Conservation (phyloP, 2,797 vertebrate species). For the Tamandua tetradactyla region DNA sequence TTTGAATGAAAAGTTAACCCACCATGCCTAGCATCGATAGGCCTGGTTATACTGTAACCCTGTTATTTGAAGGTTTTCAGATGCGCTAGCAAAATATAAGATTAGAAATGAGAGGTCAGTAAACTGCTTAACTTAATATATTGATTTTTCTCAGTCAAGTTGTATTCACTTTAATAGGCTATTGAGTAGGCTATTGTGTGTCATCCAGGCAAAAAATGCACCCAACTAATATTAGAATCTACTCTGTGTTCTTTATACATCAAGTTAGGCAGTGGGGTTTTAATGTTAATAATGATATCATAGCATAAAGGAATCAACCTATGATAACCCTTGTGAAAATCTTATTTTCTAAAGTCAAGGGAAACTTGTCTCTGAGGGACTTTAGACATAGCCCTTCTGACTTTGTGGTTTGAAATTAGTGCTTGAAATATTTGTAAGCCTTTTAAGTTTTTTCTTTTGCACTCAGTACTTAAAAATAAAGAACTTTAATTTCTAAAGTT, state of each 20-base stretch:
- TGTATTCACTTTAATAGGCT: slow-evolving; percentile 11
- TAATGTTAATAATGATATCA: not conserved
- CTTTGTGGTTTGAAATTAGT: slow-evolving; percentile 19
- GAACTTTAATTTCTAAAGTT: slow-evolving; percentile 39
- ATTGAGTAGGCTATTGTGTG: not conserved
- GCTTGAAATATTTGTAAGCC: not conserved
- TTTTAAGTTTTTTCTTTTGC: slow-evolving; percentile 35
- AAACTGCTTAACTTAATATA: not conserved
- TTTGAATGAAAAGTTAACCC: not conserved
- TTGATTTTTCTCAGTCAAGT: slow-evolving; percentile 1
- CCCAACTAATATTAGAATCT: not conserved
- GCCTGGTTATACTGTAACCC: not conserved
- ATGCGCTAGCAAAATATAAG: not conserved
- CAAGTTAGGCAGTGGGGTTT: not conserved
- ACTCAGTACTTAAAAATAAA: slow-evolving; percentile 18
- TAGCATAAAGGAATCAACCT: not conserved
- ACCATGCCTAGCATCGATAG: not conserved
- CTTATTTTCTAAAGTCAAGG: slow-evolving; percentile 34
- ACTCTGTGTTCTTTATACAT: not conserved
- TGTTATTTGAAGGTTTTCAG: slow-evolving; percentile 26
- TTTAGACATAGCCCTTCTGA: slow-evolving; percentile 30
- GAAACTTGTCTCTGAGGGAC: not conserved
- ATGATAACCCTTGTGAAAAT: slow-evolving; percentile 22
- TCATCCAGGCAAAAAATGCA: not conserved
- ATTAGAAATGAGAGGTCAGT: not conserved